Evolutionary conservation across 2,113 vertebrate genomes (phyloP).

Genomic region (Syrmaticus mikado): DNA sequence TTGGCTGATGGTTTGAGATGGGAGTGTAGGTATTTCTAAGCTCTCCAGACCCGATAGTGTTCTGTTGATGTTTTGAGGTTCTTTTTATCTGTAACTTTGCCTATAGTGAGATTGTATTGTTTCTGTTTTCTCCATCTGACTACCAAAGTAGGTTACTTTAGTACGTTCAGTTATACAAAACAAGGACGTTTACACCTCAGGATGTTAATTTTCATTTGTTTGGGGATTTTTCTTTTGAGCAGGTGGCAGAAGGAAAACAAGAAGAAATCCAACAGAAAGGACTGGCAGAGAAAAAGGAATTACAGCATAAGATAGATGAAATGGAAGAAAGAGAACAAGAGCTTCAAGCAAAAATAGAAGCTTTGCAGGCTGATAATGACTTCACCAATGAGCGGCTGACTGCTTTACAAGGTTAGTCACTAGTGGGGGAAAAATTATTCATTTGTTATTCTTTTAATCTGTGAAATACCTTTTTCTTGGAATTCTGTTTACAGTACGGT

Average conservation of each 20-base stretch:
- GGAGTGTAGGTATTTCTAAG: not conserved
- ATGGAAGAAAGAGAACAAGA: constrained; percentile 99
- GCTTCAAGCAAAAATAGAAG: constrained; percentile 97
- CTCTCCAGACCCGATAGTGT: not conserved
- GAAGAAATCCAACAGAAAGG: constrained; percentile 96
- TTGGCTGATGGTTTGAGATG: not conserved
- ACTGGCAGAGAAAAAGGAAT: constrained; percentile 90
- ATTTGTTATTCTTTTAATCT: constrained; percentile 75
- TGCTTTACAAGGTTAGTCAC: constrained; percentile 91
- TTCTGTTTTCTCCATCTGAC: not conserved
- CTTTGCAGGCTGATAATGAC: constrained; percentile 97
- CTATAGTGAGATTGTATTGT: not conserved
- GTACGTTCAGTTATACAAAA: not conserved
- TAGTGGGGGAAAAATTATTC: constrained; percentile 52
- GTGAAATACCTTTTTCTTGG: constrained; percentile 85
- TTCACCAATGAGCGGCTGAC: constrained; percentile 97
- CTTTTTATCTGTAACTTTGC: not conserved
- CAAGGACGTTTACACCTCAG: not conserved
- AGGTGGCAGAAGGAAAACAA: constrained; percentile 92
- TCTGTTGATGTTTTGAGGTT: not conserved
- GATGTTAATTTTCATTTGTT: not conserved
- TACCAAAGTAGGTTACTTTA: not conserved
- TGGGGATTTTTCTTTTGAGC: constrained; percentile 2
- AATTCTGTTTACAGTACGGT: constrained; percentile 93
- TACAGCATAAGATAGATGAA: constrained; percentile 93